phyloP scores from a whole-genome alignment of 2,113 vertebrate genomes.

The Apodemus sylvaticus region DNA sequence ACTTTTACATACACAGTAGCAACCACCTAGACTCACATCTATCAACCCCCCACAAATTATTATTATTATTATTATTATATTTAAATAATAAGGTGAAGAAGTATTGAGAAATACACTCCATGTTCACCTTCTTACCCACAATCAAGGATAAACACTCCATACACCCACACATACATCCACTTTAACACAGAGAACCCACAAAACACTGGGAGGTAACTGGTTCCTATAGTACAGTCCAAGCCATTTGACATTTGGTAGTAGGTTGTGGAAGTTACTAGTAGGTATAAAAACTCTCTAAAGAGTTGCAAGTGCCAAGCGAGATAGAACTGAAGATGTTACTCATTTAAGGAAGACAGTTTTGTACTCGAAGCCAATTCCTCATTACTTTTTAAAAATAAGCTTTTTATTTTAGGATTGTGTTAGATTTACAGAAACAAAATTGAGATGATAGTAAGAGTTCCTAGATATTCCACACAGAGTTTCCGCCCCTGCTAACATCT shows the following conservation, averaged over 20 bases:
- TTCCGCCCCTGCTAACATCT: not conserved
- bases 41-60: not conserved
- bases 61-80: not conserved
- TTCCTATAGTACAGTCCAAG: not conserved
- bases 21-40: not conserved
- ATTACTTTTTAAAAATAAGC: constrained; percentile 55
- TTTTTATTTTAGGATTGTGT: constrained; percentile 68
- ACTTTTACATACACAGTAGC: not conserved
- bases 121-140: not conserved
- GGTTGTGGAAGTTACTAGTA: not conserved
- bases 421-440: constrained; percentile 58
- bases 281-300: not conserved
- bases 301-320: not conserved
- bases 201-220: not conserved
- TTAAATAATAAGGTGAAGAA: not conserved
- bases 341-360: constrained; percentile 44
- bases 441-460: constrained; percentile 23
- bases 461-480: not conserved
- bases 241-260: not conserved
- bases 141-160: too few relatives aligned
- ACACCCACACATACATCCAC: not conserved
- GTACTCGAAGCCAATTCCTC: constrained; percentile 45
- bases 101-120: not conserved
- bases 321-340: not conserved
- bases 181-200: not conserved